Percentiles rank a stretch among this genome's conserved stretches.
These are phyloP conservation scores for Pelecanus crispus DNA, from an alignment of 2,113 vertebrate genomes.

Conservation along the genomic window DNA sequence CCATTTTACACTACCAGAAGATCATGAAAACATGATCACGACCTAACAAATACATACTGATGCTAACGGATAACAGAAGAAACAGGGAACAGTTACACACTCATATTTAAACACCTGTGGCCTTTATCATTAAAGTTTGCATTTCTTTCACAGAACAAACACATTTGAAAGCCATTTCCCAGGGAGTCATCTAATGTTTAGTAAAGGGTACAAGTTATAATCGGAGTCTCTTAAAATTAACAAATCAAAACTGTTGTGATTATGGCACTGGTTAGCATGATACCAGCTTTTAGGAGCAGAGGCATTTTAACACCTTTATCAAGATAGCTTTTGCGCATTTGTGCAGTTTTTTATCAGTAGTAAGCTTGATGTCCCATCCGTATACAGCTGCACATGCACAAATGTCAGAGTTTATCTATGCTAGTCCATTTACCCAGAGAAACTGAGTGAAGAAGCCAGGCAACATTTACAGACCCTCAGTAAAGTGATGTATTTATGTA, in stretches of 20 bases:
- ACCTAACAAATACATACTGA: neutral
- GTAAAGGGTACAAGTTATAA: neutral
- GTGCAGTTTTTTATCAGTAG: neutral
- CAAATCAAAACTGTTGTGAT: neutral
- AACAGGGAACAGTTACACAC: neutral
- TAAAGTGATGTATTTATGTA: neutral
- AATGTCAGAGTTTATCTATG: neutral
- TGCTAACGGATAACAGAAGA: neutral
- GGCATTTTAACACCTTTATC: neutral
- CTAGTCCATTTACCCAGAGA: neutral
- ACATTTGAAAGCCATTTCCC: neutral
- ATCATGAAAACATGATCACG: neutral
- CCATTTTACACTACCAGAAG: neutral
- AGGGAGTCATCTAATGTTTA: neutral
- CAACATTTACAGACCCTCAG: neutral
- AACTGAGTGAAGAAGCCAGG: neutral
- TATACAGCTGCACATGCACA: neutral
- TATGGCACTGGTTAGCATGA: neutral
- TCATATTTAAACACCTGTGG: neutral
- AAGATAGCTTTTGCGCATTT: neutral
- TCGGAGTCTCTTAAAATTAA: neutral
- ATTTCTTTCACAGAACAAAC: neutral
- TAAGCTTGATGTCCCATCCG: accelerated
- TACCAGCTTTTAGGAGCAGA: neutral
- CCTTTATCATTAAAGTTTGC: neutral